Evolutionary conservation across 2,113 vertebrate species (phyloP), one percentile per base, ranked within the genome.

Genomic region (Silurus meridionalis): DNA sequence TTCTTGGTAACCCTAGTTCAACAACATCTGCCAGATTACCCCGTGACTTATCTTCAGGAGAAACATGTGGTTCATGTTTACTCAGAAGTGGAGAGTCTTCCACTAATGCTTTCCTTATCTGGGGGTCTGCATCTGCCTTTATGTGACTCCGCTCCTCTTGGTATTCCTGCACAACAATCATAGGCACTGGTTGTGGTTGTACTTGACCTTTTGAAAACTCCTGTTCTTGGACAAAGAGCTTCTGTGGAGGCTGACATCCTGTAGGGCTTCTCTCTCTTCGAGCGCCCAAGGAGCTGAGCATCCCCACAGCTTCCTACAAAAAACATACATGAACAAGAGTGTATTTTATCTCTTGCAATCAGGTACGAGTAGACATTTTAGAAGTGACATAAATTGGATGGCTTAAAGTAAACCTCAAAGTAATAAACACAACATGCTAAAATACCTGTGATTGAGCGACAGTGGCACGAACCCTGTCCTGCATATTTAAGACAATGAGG

Each of bases 361-460:
- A 25, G 11, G 25, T 25, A 55, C 4, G 23, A 80, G 9, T 3
- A 8, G 17, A 80, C 15, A 50, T 84, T 84, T 48, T 58, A 60
- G 55, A 57, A 72, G 55, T 83, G 11, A 46, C 3, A 25, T 15
- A 13, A 23, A 11, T 74, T 50, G 0, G 37, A 74, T 74, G 4
- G 8, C 46, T 46, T 17, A 50, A 74, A 52, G 48, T 52, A 37
- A 80, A 80, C 25, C 21, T 2, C 8, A 60, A 58, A 6, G 21
- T 23, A 52, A 1, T 63, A 23, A 52, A 52, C 11, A 64, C 10
- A 61, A 69, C 23, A n/a, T 58, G 50, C 8, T 23, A 37, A 88
- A 90, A 90, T 0, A 57, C 97, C 97, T 98, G 95, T 85, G 96
- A 93, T 91, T 95, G 96, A 60, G 94, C 91, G 71, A 95, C 95